Percentiles rank a stretch among this genome's conserved stretches.
These are phyloP conservation scores for Anisognathus igniventris DNA, from an alignment of 2,797 vertebrate species.

Conservation along the genomic window DNA sequence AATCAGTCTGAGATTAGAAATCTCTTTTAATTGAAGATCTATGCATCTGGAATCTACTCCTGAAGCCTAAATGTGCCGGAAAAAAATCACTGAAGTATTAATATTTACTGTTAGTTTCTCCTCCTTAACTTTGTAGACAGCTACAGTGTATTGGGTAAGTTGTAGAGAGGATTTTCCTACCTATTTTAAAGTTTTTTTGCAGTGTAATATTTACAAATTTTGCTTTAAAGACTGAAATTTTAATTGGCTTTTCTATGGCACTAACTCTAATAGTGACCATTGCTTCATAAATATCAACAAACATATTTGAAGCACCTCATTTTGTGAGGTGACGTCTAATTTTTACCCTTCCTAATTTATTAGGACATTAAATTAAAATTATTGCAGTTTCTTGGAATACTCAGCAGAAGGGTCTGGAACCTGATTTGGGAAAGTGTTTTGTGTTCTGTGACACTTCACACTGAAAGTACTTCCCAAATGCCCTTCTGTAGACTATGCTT, in stretches of 20 bases:
- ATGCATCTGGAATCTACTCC: background rate
- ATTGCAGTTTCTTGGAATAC: background rate
- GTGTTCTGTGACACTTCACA: background rate
- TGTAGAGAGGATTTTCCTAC: background rate
- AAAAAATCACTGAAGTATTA: background rate
- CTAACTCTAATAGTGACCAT: background rate
- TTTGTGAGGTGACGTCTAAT: background rate
- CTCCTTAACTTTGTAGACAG: background rate
- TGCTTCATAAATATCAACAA: background rate
- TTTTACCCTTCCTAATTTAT: background rate
- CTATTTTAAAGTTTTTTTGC: background rate
- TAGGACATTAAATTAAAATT: background rate
- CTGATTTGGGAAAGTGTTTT: background rate
- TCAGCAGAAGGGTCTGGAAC: background rate
- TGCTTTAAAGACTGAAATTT: background rate
- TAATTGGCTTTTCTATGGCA: background rate
- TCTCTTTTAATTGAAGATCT: background rate
- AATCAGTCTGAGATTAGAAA: background rate
- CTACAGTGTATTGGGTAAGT: background rate
- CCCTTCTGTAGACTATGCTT: background rate
- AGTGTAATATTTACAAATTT: background rate
- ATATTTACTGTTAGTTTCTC: background rate
- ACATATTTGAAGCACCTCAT: background rate
- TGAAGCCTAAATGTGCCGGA: background rate
- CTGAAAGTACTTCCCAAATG: background rate